A percentile compares a stretch with the other conserved stretches of the same genome.
Evolutionary conservation across 35 echinoderm and acorn worm species (phyloP).

Genomic region (Anneissia japonica): DNA sequence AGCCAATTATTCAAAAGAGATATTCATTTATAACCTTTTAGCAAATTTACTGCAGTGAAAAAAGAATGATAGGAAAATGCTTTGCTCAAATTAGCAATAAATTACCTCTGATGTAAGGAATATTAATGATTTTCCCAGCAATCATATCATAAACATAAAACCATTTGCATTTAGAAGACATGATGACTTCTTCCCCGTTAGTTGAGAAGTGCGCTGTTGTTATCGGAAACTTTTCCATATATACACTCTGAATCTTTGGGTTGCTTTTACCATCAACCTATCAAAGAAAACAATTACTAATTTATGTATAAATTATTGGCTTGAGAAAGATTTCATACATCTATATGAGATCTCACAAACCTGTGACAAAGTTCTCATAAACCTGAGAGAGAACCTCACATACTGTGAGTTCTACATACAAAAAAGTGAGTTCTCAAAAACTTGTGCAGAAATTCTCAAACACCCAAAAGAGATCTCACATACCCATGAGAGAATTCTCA

Average conservation of each 20-base stretch:
- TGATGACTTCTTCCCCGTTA: constrained; percentile 75
- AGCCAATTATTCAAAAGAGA: too few relatives aligned
- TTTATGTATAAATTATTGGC: neutral
- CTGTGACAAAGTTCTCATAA: neutral
- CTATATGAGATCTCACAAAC: neutral
- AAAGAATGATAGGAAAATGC: too few relatives aligned
- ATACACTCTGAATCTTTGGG: constrained; percentile 79
- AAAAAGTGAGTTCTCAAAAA: neutral
- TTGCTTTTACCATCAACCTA: constrained; percentile 89
- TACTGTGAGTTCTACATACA: neutral
- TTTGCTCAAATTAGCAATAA: too few relatives aligned
- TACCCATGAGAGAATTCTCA: too few relatives aligned
- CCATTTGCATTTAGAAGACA: constrained; percentile 47
- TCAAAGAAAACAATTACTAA: constrained; percentile 9
- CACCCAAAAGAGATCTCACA: too few relatives aligned
- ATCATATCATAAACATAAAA: constrained; percentile 97
- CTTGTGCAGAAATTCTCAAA: neutral
- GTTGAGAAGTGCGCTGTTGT: constrained; percentile 70
- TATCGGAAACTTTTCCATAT: constrained; percentile 81
- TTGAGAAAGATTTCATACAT: neutral
- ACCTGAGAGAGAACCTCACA: neutral
- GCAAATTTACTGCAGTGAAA: too few relatives aligned
- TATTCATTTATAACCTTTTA: too few relatives aligned
- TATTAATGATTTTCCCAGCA: constrained; percentile 67
- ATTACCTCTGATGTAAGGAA: constrained; percentile 81